Evolutionary conservation across 2,797 vertebrate species (phyloP).

Genomic region (Zenarchopterus dispar): DNA sequence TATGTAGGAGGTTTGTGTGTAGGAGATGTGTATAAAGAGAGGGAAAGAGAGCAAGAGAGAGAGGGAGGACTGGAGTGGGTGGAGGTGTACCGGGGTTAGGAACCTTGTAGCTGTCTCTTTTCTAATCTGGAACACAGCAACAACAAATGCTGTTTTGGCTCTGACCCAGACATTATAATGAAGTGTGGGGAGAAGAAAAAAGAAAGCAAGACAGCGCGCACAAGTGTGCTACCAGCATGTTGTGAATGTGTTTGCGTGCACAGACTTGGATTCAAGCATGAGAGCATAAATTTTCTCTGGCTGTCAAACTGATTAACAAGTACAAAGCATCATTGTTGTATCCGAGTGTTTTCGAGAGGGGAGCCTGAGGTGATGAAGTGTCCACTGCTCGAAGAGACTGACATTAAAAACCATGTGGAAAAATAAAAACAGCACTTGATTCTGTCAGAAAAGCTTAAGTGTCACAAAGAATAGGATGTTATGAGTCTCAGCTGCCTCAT

Average conservation of each 20-base stretch:
- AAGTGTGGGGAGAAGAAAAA: conserved; percentile 5
- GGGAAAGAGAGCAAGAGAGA: background rate
- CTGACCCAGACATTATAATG: conserved; percentile 29
- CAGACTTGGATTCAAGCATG: background rate
- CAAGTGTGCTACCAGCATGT: conserved; percentile 6
- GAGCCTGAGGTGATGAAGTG: conserved; percentile 29
- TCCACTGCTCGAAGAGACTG: conserved; percentile 18
- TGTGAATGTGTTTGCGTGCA: conserved; percentile 3
- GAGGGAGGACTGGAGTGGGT: conserved; percentile 18
- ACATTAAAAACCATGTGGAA: background rate
- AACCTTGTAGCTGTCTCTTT: conserved; percentile 43
- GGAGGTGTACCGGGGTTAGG: conserved; percentile 35
- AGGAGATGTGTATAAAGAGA: background rate
- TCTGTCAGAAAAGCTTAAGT: conserved; percentile 9
- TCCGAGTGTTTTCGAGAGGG: conserved; percentile 4
- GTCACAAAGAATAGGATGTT: background rate
- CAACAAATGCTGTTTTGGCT: conserved; percentile 52
- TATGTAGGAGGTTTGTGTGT: conserved; percentile 47
- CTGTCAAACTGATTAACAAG: conserved; percentile 42
- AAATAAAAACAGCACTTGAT: conserved; percentile 12
- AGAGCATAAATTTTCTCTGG: conserved; percentile 16
- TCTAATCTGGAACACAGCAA: conserved; percentile 46
- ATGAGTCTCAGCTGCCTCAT: background rate
- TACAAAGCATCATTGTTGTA: conserved; percentile 15
- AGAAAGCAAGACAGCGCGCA: background rate